Evolutionary conservation across 2,113 vertebrate genomes (phyloP).

Genomic region (Mus pahari): DNA sequence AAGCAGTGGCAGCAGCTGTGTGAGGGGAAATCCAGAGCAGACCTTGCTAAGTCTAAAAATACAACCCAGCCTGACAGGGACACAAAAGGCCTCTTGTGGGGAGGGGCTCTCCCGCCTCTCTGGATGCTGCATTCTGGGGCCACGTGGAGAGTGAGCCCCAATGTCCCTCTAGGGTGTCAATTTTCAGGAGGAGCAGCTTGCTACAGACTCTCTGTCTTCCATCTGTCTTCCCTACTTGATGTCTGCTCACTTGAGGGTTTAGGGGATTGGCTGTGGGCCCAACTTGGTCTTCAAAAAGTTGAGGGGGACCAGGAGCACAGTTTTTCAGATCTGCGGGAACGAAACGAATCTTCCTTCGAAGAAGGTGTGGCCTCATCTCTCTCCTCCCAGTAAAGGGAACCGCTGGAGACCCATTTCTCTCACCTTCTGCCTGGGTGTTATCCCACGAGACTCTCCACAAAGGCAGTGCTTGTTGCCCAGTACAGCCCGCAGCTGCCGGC

Average conservation of each 20-base stretch:
- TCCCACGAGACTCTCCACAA: neutral
- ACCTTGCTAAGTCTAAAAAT: neutral
- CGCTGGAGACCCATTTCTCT: neutral
- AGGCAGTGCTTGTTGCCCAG: neutral
- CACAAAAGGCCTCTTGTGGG: conserved; percentile 2
- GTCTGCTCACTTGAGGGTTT: neutral
- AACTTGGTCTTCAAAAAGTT: neutral
- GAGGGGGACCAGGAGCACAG: neutral
- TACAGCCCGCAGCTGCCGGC: fast-evolving
- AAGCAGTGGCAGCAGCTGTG: conserved; percentile 49
- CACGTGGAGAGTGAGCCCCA: neutral
- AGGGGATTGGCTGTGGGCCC: neutral
- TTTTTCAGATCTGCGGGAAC: neutral
- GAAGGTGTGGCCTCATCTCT: neutral
- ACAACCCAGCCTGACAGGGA: neutral
- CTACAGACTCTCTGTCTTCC: neutral
- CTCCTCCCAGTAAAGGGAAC: neutral
- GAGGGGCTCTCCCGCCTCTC: neutral
- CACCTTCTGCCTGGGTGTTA: fast-evolving
- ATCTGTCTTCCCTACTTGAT: neutral
- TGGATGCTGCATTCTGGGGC: neutral
- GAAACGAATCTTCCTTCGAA: neutral
- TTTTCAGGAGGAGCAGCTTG: neutral
- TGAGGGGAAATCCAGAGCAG: neutral
- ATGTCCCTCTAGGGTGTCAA: fast-evolving